Conservation (phyloP, 2,797 vertebrate genomes). For the Scyliorhinus canicula region DNA sequence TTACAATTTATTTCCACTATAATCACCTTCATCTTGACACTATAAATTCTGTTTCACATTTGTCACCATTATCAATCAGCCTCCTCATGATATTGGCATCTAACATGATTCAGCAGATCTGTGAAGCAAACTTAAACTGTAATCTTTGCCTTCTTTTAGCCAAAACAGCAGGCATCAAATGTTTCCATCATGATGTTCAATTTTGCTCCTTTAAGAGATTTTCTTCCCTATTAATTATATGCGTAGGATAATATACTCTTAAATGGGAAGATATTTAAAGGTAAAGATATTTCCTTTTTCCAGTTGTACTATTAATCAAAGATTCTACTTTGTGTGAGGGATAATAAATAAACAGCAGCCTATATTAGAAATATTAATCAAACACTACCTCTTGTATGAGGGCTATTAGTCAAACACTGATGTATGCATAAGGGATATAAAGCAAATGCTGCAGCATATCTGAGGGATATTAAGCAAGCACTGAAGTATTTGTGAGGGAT, state of each 20-base stretch:
- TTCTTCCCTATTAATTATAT: neutral
- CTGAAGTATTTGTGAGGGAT: neutral
- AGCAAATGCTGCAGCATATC: neutral
- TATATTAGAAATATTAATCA: conserved; percentile 5
- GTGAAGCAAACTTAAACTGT: neutral
- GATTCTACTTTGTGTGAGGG: neutral
- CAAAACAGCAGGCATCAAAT: neutral
- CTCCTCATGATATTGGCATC: neutral
- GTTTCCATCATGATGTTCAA: neutral
- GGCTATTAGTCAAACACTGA: conserved; percentile 13
- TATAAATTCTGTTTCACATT: neutral
- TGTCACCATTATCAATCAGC: neutral
- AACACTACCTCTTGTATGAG: neutral
- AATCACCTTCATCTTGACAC: neutral
- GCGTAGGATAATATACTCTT: neutral
- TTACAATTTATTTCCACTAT: neutral
- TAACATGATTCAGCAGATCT: neutral
- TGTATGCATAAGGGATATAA: neutral
- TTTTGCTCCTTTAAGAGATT: neutral
- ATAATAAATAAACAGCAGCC: neutral
- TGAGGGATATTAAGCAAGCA: conserved; percentile 22
- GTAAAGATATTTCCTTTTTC: neutral
- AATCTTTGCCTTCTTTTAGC: neutral
- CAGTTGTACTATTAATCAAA: neutral
- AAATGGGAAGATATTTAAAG: neutral